Evolutionary conservation across 1,140 invertebrate species (phyloP), one percentile per base, ranked within the genome.

Genomic region (Neodiprion virginianus): DNA sequence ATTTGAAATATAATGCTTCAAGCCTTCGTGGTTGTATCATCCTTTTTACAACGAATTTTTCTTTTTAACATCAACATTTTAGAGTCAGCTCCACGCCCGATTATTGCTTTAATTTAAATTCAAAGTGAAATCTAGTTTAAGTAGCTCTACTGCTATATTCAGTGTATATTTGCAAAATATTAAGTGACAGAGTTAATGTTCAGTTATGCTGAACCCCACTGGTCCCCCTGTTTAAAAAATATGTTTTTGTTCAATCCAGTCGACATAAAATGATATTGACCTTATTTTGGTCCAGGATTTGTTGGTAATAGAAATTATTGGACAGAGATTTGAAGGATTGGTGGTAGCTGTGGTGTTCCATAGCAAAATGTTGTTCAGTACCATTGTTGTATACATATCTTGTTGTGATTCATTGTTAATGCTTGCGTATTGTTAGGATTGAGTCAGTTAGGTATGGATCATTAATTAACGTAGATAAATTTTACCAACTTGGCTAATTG

Each of bases 371-470:
- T 84, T 83, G 83, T 86, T 85, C 79, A 87, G 82, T 88, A 87
- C 81, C 84, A 89, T 87, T 87, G 81, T 85, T 88, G 87, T 88
- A 87, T 88, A 87, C 86, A 87, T 87, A 88, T 88, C 83, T 88
- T 88, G 87, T 89, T 89, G 85, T 89, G 84, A 88, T 89, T 88
- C 88, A 88, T 88, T 88, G 88, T 89, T 88, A 88, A 89, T 89
- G 88, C 88, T 89, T 89, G 88, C 87, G 85, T 89, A 87, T 89
- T 88, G 83, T 87, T 88, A 89, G 88, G 88, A 89, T 87, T 88
- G 86, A 88, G 86, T 89, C 87, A 89, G 87, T 89, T 89, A 89
- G 87, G 87, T 89, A 88, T 89, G 87, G 85, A 88, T 86, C 85
- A 88, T 87, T 82, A 87, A 84, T 87, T 88, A 86, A 88, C 78